Percentiles rank a stretch among this genome's conserved stretches.
Evolutionary conservation across 2,113 vertebrate species (phyloP).

Genomic region (Larimichthys crocea): DNA sequence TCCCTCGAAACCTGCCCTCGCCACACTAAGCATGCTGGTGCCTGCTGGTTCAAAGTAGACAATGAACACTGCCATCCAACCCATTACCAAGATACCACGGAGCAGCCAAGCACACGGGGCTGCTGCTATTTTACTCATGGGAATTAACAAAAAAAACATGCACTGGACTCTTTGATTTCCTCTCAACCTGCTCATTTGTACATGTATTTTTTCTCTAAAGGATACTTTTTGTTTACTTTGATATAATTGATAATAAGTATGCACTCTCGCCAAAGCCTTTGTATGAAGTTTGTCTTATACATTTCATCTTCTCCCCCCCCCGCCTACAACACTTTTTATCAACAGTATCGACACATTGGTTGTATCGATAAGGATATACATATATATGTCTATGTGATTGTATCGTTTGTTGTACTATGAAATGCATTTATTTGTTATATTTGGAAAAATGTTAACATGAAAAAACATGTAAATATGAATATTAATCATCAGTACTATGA

Average conservation of each 20-base stretch:
- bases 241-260: slow-evolving; percentile 75
- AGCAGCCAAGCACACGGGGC: slow-evolving; percentile 73
- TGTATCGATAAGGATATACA: slow-evolving; percentile 45
- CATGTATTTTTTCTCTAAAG: slow-evolving; percentile 70
- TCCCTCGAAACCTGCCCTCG: slow-evolving; percentile 69
- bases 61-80: slow-evolving; percentile 55
- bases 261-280: slow-evolving; percentile 87
- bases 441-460: slow-evolving; percentile 66
- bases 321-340: slow-evolving; percentile 25
- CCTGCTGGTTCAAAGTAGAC: slow-evolving; percentile 79
- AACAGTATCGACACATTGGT: slow-evolving; percentile 33
- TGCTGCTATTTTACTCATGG: slow-evolving; percentile 78
- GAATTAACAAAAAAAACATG: slow-evolving; percentile 74
- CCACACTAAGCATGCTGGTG: slow-evolving; percentile 85
- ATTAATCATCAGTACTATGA: slow-evolving; percentile 81
- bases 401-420: slow-evolving; percentile 75
- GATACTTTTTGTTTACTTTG: slow-evolving; percentile 80
- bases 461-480: slow-evolving; percentile 77
- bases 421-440: slow-evolving; percentile 79
- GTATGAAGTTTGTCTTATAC: slow-evolving; percentile 80
- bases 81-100: slow-evolving; percentile 60
- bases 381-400: slow-evolving; percentile 74
- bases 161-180: slow-evolving; percentile 82
- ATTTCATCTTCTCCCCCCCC: slow-evolving; percentile 59
- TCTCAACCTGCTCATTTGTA: slow-evolving; percentile 81